Evolutionary conservation across 1,140 invertebrate genomes (phyloP), one percentile per base, ranked within the genome.

Genomic region (Hylyphantes graminicola): DNA sequence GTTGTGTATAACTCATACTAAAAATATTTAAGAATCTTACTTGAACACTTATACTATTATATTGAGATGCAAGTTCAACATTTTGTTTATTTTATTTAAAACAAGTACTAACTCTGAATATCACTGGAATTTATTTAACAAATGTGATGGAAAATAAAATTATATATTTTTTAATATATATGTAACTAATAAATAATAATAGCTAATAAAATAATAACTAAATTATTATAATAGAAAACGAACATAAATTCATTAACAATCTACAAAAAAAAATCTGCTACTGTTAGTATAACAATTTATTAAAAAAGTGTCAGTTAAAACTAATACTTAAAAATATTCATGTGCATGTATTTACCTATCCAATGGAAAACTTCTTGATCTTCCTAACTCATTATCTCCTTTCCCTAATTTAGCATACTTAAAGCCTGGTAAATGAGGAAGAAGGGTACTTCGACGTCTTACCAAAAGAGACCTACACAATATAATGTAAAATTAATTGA

Each of bases 361-460:
- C 21, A 81, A 64, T 21, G 77, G 65, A 53, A 80, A 73, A 54
- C 51, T 73, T 73, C 73, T 73, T 19, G 9, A 10, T 11, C 13
- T 68, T 17, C 21, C 51, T 53, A n/a, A n/a, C 7, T 73, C 67
- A 53, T 19, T 81, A n/a, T 73, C 57, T 48, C 61, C 61, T 67
- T 75, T 74, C 4, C 17, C 59, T 19, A 83, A 19, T 17, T 57
- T 83, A 19, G 65, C 72, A 65, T 55, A 83, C 50, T 83, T 74
- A 57, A 83, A 83, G 0, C 80, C 80, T 51, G 80, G 80, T 17
- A 83, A 57, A 17, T 75, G 75, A 13, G 80, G 80, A 75, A 83
- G 9, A 10, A 83, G 61, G 8, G 72, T 83, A 13, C 80, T 83
- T 48, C 80, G 57, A 5, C 80, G 0, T 48, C 80, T 64, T 21